Evolutionary conservation across 2,113 vertebrate species (phyloP).

Genomic region (Labeo catla): DNA sequence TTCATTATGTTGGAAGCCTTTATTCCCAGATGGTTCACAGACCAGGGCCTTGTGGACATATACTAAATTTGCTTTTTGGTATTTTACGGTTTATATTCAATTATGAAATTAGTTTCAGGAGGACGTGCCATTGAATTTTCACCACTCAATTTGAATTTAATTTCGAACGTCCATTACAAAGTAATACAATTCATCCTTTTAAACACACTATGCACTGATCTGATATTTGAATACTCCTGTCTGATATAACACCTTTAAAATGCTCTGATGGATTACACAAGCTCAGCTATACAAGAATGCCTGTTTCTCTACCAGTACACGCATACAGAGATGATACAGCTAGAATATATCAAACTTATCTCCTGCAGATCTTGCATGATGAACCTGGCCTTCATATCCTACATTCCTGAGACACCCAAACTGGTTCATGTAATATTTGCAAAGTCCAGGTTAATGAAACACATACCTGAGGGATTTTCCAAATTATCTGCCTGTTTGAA

Average conservation of each 20-base stretch:
- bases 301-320: background rate
- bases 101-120: background rate
- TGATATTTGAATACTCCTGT: background rate
- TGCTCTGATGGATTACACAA: background rate
- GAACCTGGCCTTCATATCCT: background rate
- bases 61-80: slow-evolving; percentile 4
- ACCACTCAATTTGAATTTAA: background rate
- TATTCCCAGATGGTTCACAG: slow-evolving; percentile 12
- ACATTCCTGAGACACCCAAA: background rate
- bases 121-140: background rate
- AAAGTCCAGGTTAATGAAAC: slow-evolving; percentile 7
- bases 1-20: slow-evolving; percentile 16
- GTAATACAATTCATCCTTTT: background rate
- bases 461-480: slow-evolving; percentile 1
- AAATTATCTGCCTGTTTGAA: background rate
- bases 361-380: background rate
- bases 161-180: background rate
- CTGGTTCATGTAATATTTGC: background rate
- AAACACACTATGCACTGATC: background rate
- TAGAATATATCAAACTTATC: slow-evolving; percentile 1
- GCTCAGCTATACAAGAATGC: background rate
- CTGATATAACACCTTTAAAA: background rate
- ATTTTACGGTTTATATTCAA: background rate
- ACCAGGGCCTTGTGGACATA: background rate
- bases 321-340: background rate